Evolutionary conservation across 2,888 invertebrate genomes (phyloP), one percentile per base, ranked within the genome.

Genomic region (Calameuta filiformis): DNA sequence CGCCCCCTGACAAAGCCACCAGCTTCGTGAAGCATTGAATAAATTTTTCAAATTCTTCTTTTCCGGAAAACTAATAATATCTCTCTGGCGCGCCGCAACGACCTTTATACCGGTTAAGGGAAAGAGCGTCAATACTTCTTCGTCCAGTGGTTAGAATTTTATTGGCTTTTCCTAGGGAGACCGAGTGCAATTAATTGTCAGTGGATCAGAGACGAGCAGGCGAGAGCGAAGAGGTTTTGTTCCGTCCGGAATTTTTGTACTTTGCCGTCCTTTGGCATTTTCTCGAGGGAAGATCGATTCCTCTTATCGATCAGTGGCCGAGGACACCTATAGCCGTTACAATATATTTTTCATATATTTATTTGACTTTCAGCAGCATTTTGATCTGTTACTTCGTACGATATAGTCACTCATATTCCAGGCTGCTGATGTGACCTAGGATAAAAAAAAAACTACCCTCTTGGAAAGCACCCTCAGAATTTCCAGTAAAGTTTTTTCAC

Each of bases 161-260:
- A 80, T 80, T 80, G 77, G 73, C 69, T 80, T 75, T 75, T 75
- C 68, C 71, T 34, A 12, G 71, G 56, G 75, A 35, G 34, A 73
- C 69, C 73, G 77, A 73, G 73, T 68, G 75, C 75, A 56, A 79
- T 81, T 81, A 81, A 81, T 81, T 81, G 81, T 81, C 40, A 75
- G 35, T 68, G 76, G 68, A 79, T 79, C 79, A 74, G 56, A 73
- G 74, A 40, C 40, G 31, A 80, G 75, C 23, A 73, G 74, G 68
- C 40, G 31, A 80, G 75, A 34, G 77, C 73, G 76, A 76, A 68
- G 35, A 35, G 40, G 15, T 77, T 79, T 76, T 74, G 69, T 30
- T 56, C 73, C 73, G 35, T 68, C 68, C 75, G 35, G 69, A 75
- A 77, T 77, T 75, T 77, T 77, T 69, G 76, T 79, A 74, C 76